Percentiles rank a stretch among this genome's conserved stretches.
Conservation (phyloP, 2,797 vertebrate species). For the Phylloscopus collybita region DNA sequence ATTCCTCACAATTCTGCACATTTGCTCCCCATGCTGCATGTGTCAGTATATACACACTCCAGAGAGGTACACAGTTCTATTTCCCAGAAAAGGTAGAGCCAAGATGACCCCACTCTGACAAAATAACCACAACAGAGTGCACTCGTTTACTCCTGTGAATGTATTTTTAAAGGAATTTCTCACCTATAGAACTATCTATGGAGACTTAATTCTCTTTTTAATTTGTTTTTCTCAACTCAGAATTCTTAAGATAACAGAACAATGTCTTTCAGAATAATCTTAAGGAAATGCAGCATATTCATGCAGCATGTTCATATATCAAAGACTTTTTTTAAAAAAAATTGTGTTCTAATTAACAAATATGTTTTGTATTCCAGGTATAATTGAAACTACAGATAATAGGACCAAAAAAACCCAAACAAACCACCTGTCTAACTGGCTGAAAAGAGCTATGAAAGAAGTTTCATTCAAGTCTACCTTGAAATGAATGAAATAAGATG, state of each 20-base stretch:
- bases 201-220: neutral
- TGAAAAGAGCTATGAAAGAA: neutral
- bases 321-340: neutral
- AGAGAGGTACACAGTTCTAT: neutral
- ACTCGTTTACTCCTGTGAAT: neutral
- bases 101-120: neutral
- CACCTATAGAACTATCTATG: neutral
- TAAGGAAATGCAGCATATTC: neutral
- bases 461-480: neutral
- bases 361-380: neutral
- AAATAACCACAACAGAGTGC: neutral
- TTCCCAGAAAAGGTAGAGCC: neutral
- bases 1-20: accelerated
- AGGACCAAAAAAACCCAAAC: neutral
- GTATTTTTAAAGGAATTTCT: neutral
- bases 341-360: neutral
- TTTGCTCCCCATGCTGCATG: neutral
- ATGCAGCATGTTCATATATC: neutral
- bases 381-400: neutral
- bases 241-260: neutral
- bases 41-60: accelerated
- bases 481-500: neutral
- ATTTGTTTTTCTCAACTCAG: neutral
- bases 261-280: neutral
- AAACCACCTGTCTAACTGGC: neutral